Conservation (phyloP, 1,140 invertebrate species). For the Vanessa tameamea region DNA sequence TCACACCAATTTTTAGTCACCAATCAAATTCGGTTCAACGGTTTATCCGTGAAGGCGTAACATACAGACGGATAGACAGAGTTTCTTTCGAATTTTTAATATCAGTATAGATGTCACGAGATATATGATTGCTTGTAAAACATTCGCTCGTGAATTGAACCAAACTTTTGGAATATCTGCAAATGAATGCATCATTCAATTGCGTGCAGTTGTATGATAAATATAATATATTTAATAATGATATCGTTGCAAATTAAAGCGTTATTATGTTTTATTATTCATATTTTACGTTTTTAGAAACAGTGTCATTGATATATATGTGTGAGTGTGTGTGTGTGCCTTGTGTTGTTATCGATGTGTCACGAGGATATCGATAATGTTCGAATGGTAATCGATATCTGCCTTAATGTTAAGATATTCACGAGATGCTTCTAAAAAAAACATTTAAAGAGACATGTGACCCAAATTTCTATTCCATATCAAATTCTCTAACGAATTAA, state of each 20-base stretch:
- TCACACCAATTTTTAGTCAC: too few species aligned
- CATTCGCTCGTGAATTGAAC: conserved; percentile 20
- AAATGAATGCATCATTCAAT: conserved; percentile 26
- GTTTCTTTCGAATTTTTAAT: too few species aligned
- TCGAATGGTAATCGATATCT: too few species aligned
- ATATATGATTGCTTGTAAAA: not conserved
- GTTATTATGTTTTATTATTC: not conserved
- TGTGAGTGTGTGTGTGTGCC: too few species aligned
- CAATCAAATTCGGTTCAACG: too few species aligned
- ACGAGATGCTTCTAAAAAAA: not conserved
- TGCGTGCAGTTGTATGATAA: conserved; percentile 4
- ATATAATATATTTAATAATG: not conserved
- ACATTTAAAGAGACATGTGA: too few species aligned
- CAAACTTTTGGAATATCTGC: conserved; percentile 16
- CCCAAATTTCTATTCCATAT: too few species aligned
- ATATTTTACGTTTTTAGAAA: not conserved
- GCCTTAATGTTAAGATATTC: not conserved
- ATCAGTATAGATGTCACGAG: not conserved
- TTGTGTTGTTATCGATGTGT: too few species aligned
- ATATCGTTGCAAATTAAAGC: not conserved
- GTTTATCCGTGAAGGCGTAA: too few species aligned
- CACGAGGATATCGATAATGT: too few species aligned
- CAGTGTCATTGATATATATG: not conserved
- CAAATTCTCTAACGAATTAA: too few species aligned
- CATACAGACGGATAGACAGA: too few species aligned